A percentile compares a stretch with the other conserved stretches of the same genome.
phyloP scores from a whole-genome alignment of 2,888 invertebrate species.

The Poecilobothrus nobilitatus region DNA sequence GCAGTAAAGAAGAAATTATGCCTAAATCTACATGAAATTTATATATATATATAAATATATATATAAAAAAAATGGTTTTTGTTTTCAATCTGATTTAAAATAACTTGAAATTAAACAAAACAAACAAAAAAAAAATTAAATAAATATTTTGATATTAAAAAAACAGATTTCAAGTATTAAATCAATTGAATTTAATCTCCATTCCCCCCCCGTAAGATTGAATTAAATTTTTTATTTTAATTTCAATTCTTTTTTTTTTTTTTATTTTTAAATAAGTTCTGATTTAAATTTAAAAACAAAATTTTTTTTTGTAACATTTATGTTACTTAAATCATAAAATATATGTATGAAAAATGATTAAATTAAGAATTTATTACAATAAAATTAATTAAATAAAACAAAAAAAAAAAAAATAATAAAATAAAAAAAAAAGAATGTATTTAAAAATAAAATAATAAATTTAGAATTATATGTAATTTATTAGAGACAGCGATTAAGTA shows the following conservation, averaged over 20 bases:
- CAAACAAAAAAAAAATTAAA: neutral
- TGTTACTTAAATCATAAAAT: neutral
- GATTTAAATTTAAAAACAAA: too few species aligned
- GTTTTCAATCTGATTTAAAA: neutral
- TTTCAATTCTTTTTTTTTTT: neutral
- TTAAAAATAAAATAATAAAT: neutral
- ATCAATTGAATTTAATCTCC: neutral
- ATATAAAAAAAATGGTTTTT: neutral
- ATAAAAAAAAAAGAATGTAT: neutral
- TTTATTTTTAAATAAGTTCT: neutral
- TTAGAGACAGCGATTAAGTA: neutral
- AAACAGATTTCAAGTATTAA: neutral
- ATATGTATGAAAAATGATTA: neutral
- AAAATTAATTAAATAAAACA: neutral
- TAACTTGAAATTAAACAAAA: neutral
- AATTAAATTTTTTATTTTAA: neutral
- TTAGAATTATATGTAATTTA: conserved; percentile 4
- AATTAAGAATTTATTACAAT: conserved; percentile 1
- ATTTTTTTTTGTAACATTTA: neutral
- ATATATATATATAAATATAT: neutral
- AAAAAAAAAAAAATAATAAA: neutral
- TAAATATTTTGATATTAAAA: neutral
- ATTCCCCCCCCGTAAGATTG: neutral
- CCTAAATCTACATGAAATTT: too few species aligned
- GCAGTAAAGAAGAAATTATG: too few species aligned